phyloP scores from a whole-genome alignment of 2,113 vertebrate genomes.

The Lanius collurio region DNA sequence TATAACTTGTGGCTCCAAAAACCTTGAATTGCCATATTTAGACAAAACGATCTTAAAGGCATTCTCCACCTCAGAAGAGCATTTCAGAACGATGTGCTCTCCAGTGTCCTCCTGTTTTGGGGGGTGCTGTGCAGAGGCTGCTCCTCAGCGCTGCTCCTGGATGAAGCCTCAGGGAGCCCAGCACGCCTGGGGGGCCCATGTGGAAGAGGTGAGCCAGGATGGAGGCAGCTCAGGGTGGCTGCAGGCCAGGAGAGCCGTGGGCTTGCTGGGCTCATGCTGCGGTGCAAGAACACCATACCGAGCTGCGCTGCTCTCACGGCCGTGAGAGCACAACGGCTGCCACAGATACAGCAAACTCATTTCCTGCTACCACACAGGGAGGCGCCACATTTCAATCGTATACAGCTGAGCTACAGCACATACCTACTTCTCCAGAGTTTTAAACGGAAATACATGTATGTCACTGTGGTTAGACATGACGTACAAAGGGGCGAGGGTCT shows the following conservation, averaged over 20 bases:
- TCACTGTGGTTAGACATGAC: background rate
- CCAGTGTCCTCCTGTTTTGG: fast-evolving
- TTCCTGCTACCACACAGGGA: slow-evolving; percentile 61
- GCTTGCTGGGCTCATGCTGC: fast-evolving
- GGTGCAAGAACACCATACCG: background rate
- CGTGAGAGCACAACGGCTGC: background rate
- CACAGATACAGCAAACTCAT: slow-evolving; percentile 55
- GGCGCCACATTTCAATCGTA: background rate
- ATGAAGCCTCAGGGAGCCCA: background rate
- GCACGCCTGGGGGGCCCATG: fast-evolving
- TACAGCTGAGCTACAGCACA: background rate
- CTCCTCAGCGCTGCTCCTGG: background rate
- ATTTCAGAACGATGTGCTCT: background rate
- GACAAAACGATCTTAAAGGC: background rate
- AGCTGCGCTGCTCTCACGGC: background rate
- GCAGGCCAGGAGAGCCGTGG: fast-evolving
- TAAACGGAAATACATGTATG: slow-evolving; percentile 29
- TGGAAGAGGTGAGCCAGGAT: background rate
- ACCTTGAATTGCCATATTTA: background rate
- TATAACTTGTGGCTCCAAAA: background rate
- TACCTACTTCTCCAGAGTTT: background rate
- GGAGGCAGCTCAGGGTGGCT: background rate
- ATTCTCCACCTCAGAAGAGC: background rate
- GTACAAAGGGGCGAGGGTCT: background rate
- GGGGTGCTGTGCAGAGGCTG: fast-evolving